Evolutionary conservation across 2,888 invertebrate species (phyloP).

Genomic region (Tiphia femorata): DNA sequence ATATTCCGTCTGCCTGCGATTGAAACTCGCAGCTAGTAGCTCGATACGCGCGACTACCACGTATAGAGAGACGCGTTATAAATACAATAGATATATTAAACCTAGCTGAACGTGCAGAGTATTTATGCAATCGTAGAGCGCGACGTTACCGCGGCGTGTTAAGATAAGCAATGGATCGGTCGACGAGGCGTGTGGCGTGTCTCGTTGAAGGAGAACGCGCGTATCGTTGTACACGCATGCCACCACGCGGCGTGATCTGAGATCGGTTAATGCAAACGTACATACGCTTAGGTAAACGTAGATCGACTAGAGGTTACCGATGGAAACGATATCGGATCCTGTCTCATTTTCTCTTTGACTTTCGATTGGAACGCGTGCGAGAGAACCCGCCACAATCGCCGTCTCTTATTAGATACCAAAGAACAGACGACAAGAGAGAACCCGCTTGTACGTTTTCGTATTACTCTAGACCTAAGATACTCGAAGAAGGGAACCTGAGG

Average conservation of each 20-base stretch:
- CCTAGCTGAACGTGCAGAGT: slow-evolving; percentile 23
- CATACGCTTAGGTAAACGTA: neutral
- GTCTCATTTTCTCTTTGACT: slow-evolving; percentile 1
- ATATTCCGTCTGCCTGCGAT: slow-evolving; percentile 35
- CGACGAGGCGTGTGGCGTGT: too few species aligned
- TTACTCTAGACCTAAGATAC: slow-evolving; percentile 27
- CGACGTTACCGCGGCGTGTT: slow-evolving; percentile 11
- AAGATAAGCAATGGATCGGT: neutral
- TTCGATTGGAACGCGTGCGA: slow-evolving; percentile 1
- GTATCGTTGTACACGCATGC: too few species aligned
- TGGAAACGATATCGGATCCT: neutral
- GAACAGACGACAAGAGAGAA: slow-evolving; percentile 25
- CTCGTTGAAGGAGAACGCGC: too few species aligned
- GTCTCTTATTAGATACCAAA: slow-evolving; percentile 19
- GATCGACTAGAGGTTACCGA: neutral
- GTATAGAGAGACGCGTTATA: slow-evolving; percentile 12
- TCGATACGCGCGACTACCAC: slow-evolving; percentile 14
- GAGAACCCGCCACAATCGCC: too few species aligned
- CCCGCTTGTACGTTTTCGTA: slow-evolving; percentile 44
- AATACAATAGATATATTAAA: slow-evolving; percentile 25
- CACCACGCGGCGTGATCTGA: too few species aligned
- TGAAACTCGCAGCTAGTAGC: slow-evolving; percentile 21
- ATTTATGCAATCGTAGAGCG: slow-evolving; percentile 37
- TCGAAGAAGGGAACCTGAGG: slow-evolving; percentile 14
- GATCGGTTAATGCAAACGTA: too few species aligned